Base-by-base conservation (phyloP, 2,888 invertebrate genomes). In the Hypsopygia costalis region DNA sequence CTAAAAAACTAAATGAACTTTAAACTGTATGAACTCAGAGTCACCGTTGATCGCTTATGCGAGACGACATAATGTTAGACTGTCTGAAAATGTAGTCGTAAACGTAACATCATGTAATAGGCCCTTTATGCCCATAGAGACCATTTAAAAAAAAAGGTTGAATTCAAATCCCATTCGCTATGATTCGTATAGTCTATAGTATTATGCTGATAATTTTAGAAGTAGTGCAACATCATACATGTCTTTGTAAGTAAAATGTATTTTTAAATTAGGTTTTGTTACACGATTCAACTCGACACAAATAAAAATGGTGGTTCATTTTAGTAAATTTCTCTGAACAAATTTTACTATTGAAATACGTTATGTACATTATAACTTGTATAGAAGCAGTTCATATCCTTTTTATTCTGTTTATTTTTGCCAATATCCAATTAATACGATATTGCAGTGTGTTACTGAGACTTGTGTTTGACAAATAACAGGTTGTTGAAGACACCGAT, bases 301-400 rank as follows among this genome's bases (percentile, higher is more conserved):
- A 83, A 87, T 86, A 86, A 88, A 88, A 86, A 88, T 88, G 88
- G 88, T 85, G 88, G 88, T 87, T 83, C 72, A 60, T 67, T 74
- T 67, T 61, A 70, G 60, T 69, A 66, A 46, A 71, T 78, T 79
- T 80, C 72, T 69, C 68, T 70, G 62, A 69, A 69, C 63, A 69
- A 33, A 39, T 16, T 39, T 20, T 21, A 11, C 27, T 32, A 25
- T 33, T 72, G 62, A 72, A 73, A 57, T 66, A 64, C 58, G 48
- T 62, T 59, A 46, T 55, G 48, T 55, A 59, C 46, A 58, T 58
- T 43, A 51, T 44, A 50, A 43, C 47, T 53, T 62, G 57, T 56
- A 44, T 60, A 48, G 41, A 41, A 52, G 53, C 59, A 69, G 52
- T 60, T 55, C 45, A 50, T 54, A 63, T 56, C 55, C 52, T 67